Evolutionary conservation across 2,888 invertebrate species (phyloP).

Genomic region (Rugalucina vietnamica): DNA sequence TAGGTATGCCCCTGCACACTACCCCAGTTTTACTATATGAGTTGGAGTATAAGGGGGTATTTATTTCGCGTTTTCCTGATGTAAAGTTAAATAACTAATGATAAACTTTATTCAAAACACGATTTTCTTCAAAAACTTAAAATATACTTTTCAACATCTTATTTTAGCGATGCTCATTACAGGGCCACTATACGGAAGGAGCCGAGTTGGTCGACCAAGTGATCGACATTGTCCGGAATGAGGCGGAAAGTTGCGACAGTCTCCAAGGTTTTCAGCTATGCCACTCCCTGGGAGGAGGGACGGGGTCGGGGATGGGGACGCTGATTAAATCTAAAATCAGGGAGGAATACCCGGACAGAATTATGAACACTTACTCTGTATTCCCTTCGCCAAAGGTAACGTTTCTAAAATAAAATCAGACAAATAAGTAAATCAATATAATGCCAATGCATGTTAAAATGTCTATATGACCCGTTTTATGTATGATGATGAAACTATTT

Average conservation of each 20-base stretch:
- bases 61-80: no score
- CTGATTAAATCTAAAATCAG: slow-evolving; percentile 96
- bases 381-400: slow-evolving; percentile 91
- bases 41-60: no score
- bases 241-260: slow-evolving; percentile 93
- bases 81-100: no score
- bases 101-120: no score
- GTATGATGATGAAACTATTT: no score
- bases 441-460: no score
- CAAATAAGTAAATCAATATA: no score
- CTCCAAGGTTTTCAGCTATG: slow-evolving; percentile 87
- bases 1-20: no score
- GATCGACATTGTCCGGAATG: slow-evolving; percentile 88
- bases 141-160: not conserved
- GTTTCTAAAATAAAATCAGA: no score
- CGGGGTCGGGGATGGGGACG: slow-evolving; percentile 94
- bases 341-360: slow-evolving; percentile 98
- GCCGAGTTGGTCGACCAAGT: slow-evolving; percentile 87
- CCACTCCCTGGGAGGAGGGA: slow-evolving; percentile 91
- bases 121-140: not conserved
- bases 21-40: no score
- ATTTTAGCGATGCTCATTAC: not conserved
- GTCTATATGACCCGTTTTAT: no score
- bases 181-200: slow-evolving; percentile 97
- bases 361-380: slow-evolving; percentile 98